Evolutionary conservation across 2,113 vertebrate species (phyloP).

Genomic region (Charadrius vociferus): DNA sequence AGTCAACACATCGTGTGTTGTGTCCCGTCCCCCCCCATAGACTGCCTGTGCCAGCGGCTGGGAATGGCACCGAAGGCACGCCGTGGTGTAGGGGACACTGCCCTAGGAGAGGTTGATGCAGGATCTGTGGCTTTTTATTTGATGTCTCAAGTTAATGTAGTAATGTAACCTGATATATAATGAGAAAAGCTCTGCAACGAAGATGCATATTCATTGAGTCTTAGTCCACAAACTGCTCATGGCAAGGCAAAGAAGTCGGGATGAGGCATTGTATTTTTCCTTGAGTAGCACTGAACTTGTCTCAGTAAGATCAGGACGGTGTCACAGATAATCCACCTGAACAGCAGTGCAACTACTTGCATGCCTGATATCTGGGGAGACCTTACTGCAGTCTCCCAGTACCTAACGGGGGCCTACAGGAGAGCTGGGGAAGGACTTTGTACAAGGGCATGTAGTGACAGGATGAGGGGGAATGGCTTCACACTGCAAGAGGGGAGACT

Average conservation of each 20-base stretch:
- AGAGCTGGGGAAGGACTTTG: too few relatives aligned
- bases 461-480: too few relatives aligned
- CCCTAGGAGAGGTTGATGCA: not conserved
- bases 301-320: not conserved
- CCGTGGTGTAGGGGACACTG: not conserved
- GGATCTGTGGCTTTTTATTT: not conserved
- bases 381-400: too few relatives aligned
- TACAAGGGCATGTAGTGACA: too few relatives aligned
- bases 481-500: too few relatives aligned
- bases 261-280: not conserved
- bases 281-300: not conserved
- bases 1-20: rapidly evolving
- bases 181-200: not conserved
- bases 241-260: not conserved
- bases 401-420: too few relatives aligned
- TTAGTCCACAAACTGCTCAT: not conserved
- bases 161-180: not conserved
- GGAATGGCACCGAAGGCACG: rapidly evolving
- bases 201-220: not conserved
- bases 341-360: too few relatives aligned
- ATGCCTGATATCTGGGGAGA: too few relatives aligned
- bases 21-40: rapidly evolving
- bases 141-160: not conserved
- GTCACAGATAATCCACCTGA: not conserved
- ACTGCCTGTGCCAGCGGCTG: not conserved